Base-by-base conservation (phyloP, 2,888 invertebrate species). In the Apoda limacodes region DNA sequence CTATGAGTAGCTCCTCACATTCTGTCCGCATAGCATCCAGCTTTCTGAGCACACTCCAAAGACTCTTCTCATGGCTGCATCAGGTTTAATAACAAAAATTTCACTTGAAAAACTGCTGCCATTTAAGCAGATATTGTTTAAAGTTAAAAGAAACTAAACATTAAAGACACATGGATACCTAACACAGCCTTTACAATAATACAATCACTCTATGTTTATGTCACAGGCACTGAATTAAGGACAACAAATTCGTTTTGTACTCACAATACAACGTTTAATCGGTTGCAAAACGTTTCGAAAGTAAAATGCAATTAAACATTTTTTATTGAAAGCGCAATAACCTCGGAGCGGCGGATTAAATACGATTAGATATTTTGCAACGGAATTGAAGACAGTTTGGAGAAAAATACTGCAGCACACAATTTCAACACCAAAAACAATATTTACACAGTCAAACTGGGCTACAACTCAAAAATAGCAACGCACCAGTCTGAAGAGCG, bases 1-100 rank as follows among this genome's bases (percentile, higher is more conserved):
- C 54, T 55, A 68, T 56, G 43, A 50, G 50, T 61, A 60, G 54
- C 67, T 39, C 54, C 80, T 78, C 74, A 82, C 82, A 80, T 80
- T 80, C 63, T 82, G 81, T 48, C 82, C 76, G 49, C 82, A 82
- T 40, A 76, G 72, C 39, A 72, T 56, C 71, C 78, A 76, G 44
- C 82, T 72, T 43, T 83, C 83, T 4, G 83, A 69, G 54, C 83
- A 83, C 4, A 82, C 82, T 25, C 82, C 82, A 29, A 83, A 78
- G 14, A 83, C 82, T 30, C 82, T 66, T 61, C 82, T 78, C 83
- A 83, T 83, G 24, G 27, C 62, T 27, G 38, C 23, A 13, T 32
- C 30, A 32, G 40, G 49, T 49, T 47, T 50, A 52, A 44, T 43
- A 39, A 34, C 20, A 42, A 43, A 44, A 48, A 50, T 56, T 60